A percentile compares a stretch with the other conserved stretches of the same genome.
Conservation (phyloP, 1,140 invertebrate species). For the Camponotus pennsylvanicus region DNA sequence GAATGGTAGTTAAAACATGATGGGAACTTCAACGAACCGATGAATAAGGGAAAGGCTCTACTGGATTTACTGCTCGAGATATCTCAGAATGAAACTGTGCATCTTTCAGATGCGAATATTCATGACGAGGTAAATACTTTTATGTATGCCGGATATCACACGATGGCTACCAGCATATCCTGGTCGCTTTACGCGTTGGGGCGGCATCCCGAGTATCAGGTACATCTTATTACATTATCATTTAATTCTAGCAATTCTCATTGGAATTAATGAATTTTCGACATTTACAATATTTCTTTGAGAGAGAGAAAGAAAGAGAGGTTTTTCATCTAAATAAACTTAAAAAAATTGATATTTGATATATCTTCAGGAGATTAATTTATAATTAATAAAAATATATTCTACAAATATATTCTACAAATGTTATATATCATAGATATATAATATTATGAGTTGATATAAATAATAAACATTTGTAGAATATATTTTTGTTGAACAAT, state of each 20-base stretch:
- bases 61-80: constrained; percentile 87
- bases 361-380: background rate
- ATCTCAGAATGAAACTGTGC: constrained; percentile 82
- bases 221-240: constrained; percentile 31
- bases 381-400: background rate
- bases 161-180: constrained; percentile 86
- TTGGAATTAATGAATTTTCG: too few species aligned
- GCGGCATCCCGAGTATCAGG: constrained; percentile 87
- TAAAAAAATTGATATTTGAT: too few species aligned
- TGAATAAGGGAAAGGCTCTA: constrained; percentile 87
- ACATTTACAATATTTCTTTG: too few species aligned
- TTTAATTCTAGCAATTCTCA: too few species aligned
- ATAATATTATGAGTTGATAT: background rate
- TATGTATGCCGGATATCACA: constrained; percentile 90
- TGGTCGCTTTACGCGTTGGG: constrained; percentile 87
- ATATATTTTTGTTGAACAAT: background rate
- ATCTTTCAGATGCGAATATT: constrained; percentile 85
- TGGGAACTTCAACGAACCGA: constrained; percentile 67
- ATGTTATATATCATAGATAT: too few species aligned
- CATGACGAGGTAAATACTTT: constrained; percentile 89
- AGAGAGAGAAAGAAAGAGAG: too few species aligned
- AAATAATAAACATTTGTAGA: background rate
- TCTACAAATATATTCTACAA: too few species aligned
- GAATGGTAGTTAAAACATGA: constrained; percentile 78
- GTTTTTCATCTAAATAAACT: too few species aligned